Evolutionary conservation across 23 tunicate species (phyloP), one percentile per base, ranked within the genome.

Genomic region (Styela plicata): DNA sequence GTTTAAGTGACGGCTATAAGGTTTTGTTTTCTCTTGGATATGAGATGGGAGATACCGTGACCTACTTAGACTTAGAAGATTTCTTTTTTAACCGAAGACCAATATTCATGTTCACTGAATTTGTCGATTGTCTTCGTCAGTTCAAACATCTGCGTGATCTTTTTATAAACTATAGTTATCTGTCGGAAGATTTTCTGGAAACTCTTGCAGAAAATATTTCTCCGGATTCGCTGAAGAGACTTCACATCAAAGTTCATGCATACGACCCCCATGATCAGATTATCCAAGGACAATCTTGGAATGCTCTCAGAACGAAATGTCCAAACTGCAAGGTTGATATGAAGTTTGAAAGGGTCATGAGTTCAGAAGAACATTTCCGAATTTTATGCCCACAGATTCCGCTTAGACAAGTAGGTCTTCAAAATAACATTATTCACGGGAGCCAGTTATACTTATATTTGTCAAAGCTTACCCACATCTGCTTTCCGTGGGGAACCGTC

Each of bases 361-460:
- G 94, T 1, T 85, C 69, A 31, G 93, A 78, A 32, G 93, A 88
- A 31, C 98, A 93, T 78, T 93, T 88, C 69, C 84, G 98, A 2
- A 93, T 93, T 19, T 80, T 93, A 1, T 80, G 88, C 28, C 98
- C 98, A 2, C 88, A 93, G 80, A 74, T 93, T 16, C 98, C 98
- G 27, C 73, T 93, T 0, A 34, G 84, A 19, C 84, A 88, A 82
- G 98, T 93, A 65, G 33, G 67, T 17, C 24, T 19, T 61, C 19
- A n/a, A n/a, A n/a, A n/a, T n/a, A n/a, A n/a, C n/a, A n/a, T n/a
- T n/a, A n/a, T n/a, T n/a, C n/a, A n/a, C n/a, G n/a, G n/a, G n/a
- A n/a, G n/a, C n/a, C n/a, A n/a, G n/a, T n/a, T n/a, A n/a, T n/a
- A n/a, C n/a, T n/a, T n/a, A n/a, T n/a, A n/a, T n/a, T n/a, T n/a